Conservation (phyloP, 2,113 vertebrate species). For the Ginglymostoma cirratum region DNA sequence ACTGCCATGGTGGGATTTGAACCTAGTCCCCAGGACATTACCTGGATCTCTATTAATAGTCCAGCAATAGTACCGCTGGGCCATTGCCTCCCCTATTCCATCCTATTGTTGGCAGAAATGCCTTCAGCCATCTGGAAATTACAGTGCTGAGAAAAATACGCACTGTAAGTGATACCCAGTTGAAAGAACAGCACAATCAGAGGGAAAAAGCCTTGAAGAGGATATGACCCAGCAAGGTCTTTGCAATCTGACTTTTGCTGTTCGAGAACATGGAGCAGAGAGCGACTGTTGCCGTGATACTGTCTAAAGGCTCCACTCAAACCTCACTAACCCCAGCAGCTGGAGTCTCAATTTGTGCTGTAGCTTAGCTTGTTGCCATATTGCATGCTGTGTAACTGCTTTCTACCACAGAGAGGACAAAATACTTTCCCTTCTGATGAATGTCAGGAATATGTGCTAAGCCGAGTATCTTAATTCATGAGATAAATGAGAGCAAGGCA, state of each 20-base stretch:
- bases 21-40: too few relatives aligned
- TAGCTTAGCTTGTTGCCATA: background rate
- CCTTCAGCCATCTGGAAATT: background rate
- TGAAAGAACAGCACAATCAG: background rate
- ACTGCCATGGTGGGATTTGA: too few relatives aligned
- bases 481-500: background rate
- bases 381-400: background rate
- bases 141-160: background rate
- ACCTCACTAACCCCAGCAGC: background rate
- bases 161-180: background rate
- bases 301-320: background rate
- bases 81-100: too few relatives aligned
- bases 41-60: too few relatives aligned
- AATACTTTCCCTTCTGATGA: background rate
- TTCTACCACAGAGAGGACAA: background rate
- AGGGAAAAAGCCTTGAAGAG: background rate
- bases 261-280: background rate
- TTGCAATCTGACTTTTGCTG: background rate
- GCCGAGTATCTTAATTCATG: background rate
- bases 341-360: background rate
- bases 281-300: background rate
- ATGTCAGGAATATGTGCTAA: background rate
- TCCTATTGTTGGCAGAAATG: background rate
- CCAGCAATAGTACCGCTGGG: too few relatives aligned
- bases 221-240: background rate